These are phyloP conservation scores for Naso thynnoides DNA, from an alignment of 2,797 vertebrate genomes.

Conservation along the genomic window DNA sequence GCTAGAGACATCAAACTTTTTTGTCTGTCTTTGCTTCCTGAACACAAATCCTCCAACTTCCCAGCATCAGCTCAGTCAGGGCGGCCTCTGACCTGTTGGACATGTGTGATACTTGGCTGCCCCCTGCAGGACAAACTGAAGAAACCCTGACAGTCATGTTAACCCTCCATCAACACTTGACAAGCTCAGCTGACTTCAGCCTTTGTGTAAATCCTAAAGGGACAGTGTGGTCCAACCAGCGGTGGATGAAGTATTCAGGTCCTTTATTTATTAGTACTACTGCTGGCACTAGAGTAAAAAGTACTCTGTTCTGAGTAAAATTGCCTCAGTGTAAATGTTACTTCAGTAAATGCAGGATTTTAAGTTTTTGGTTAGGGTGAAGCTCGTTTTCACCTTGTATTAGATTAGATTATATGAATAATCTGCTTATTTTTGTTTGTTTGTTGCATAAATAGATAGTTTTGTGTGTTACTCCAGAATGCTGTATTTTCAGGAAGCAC, in stretches of 20 bases:
- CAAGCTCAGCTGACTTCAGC: background rate
- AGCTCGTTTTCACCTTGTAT: too few relatives aligned
- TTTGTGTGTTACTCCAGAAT: too few relatives aligned
- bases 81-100: background rate
- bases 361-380: too few relatives aligned
- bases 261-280: background rate
- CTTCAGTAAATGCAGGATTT: too few relatives aligned
- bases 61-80: background rate
- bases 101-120: slow-evolving; percentile 57
- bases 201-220: background rate
- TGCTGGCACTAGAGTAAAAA: background rate
- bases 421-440: too few relatives aligned
- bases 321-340: too few relatives aligned
- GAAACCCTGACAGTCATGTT: background rate
- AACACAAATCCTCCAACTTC: background rate
- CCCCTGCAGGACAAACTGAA: slow-evolving; percentile 67
- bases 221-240: background rate
- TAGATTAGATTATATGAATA: too few relatives aligned
- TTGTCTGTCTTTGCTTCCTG: background rate
- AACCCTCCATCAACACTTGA: background rate
- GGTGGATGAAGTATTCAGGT: background rate
- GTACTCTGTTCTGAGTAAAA: too few relatives aligned
- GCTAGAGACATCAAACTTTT: too few relatives aligned
- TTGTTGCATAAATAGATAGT: too few relatives aligned
- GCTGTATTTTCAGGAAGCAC: too few relatives aligned